Evolutionary conservation across 2,797 vertebrate genomes (phyloP).

Genomic region (Taenioides sp.): DNA sequence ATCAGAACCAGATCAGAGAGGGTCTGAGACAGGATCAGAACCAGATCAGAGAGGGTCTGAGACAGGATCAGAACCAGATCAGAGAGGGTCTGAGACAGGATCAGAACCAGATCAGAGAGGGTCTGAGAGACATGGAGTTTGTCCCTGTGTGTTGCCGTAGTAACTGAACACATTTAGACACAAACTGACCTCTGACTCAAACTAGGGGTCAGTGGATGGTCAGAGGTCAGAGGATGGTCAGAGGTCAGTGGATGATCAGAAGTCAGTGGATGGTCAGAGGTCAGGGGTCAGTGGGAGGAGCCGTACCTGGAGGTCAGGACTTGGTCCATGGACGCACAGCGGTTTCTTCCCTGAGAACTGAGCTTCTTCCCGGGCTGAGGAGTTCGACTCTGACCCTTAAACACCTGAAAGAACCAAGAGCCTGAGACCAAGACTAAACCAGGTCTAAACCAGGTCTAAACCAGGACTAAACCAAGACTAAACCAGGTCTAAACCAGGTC

Average conservation of each 20-base stretch:
- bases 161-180: too few species aligned
- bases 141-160: too few species aligned
- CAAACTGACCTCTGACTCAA: too few species aligned
- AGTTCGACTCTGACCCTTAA: constrained; percentile 80
- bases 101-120: background rate
- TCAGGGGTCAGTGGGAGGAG: too few species aligned
- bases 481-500: background rate
- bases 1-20: background rate
- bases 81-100: constrained; percentile 46
- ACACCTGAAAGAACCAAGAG: constrained; percentile 31
- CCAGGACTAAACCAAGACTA: background rate
- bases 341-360: constrained; percentile 80
- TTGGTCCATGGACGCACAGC: constrained; percentile 88
- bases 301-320: constrained; percentile 70
- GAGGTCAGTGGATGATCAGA: too few species aligned
- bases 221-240: too few species aligned
- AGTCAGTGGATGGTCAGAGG: too few species aligned
- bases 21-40: too few species aligned
- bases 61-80: too few species aligned
- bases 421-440: background rate
- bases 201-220: too few species aligned
- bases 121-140: too few species aligned
- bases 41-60: too few species aligned
- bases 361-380: constrained; percentile 87
- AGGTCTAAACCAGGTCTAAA: background rate